Evolutionary conservation across 1,140 invertebrate genomes (phyloP).

Genomic region (Macrobrachium nipponense): DNA sequence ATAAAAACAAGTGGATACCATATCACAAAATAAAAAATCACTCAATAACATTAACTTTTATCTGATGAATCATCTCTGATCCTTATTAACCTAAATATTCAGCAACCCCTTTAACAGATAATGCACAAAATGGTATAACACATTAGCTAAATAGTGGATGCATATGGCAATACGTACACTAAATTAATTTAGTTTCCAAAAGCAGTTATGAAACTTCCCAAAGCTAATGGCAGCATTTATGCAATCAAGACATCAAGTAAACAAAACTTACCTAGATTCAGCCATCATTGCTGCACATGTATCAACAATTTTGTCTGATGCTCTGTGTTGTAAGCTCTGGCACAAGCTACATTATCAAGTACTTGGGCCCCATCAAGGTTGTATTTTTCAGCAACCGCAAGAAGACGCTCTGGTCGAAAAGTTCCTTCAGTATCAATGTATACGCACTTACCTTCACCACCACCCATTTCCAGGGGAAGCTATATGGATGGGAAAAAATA

Average conservation of each 20-base stretch:
- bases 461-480: slow-evolving; percentile 94
- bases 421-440: slow-evolving; percentile 99
- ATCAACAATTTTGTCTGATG: slow-evolving; percentile 93
- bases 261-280: slow-evolving; percentile 81
- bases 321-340: slow-evolving; percentile 96
- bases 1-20: no score
- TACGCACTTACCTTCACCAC: slow-evolving; percentile 98
- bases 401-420: slow-evolving; percentile 89
- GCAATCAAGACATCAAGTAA: neutral
- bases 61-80: no score
- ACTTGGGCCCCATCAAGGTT: slow-evolving; percentile 89
- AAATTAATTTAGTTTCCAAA: no score
- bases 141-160: no score
- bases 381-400: slow-evolving; percentile 87
- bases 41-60: no score
- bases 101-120: no score
- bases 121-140: no score
- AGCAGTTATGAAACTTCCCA: no score
- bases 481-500: slow-evolving; percentile 68
- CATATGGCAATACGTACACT: no score
- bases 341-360: slow-evolving; percentile 97
- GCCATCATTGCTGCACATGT: slow-evolving; percentile 97
- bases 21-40: no score
- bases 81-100: no score
- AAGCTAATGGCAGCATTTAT: no score